phyloP scores from a whole-genome alignment of 2,113 vertebrate species.

The Callocephalon fimbriatum region DNA sequence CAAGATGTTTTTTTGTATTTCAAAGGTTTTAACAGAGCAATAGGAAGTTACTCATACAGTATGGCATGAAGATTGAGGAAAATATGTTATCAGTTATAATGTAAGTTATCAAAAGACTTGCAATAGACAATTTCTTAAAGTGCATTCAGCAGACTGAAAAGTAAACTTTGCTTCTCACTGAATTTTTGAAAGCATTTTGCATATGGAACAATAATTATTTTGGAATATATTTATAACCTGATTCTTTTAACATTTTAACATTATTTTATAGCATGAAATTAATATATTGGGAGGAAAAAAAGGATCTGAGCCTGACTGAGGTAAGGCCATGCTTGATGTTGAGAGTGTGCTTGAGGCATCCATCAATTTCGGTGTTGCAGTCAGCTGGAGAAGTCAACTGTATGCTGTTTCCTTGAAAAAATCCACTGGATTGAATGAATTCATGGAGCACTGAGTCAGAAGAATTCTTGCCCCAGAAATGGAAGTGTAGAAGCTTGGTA shows the following conservation, averaged over 20 bases:
- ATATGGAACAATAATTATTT: background rate
- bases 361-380: slow-evolving; percentile 32
- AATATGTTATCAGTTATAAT: background rate
- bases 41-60: background rate
- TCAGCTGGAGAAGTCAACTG: background rate
- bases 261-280: background rate
- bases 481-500: background rate
- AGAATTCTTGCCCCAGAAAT: background rate
- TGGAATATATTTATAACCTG: background rate
- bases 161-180: background rate
- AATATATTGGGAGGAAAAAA: background rate
- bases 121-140: background rate
- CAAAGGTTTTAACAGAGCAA: background rate
- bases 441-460: background rate
- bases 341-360: background rate
- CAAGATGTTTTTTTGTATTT: background rate
- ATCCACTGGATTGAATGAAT: background rate
- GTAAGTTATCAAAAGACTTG: background rate
- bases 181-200: background rate
- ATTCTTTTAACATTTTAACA: background rate
- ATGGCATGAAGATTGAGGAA: background rate
- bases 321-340: background rate
- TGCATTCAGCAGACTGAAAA: background rate
- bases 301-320: background rate
- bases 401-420: slow-evolving; percentile 10